Evolutionary conservation across 2,888 invertebrate species (phyloP).

Genomic region (Ormyrus thymus): DNA sequence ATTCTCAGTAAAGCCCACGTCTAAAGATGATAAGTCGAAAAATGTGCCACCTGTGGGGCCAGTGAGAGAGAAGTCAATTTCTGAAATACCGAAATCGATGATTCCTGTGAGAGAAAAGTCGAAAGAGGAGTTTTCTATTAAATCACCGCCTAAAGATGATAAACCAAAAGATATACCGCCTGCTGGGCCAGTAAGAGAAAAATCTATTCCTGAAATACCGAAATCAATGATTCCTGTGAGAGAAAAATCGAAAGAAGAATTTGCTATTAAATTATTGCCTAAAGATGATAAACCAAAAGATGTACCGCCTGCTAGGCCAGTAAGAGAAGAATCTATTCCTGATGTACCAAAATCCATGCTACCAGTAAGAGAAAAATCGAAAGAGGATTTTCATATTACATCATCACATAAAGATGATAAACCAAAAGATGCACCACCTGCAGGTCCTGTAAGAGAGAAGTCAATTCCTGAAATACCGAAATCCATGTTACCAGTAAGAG

Average conservation of each 20-base stretch:
- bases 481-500: background rate
- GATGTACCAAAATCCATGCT: background rate
- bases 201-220: constrained; percentile 20
- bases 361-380: constrained; percentile 21
- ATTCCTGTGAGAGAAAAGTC: too few relatives aligned
- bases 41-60: too few relatives aligned
- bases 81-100: too few relatives aligned
- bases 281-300: background rate
- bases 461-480: background rate
- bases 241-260: constrained; percentile 35
- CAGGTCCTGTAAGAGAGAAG: too few relatives aligned
- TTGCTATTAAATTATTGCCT: background rate
- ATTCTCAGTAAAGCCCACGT: too few relatives aligned
- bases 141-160: background rate
- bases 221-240: background rate
- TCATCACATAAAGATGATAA: background rate
- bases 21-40: too few relatives aligned
- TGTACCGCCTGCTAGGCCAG: background rate
- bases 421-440: background rate
- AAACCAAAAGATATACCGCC: constrained; percentile 5
- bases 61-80: too few relatives aligned
- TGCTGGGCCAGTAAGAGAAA: background rate
- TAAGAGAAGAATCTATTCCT: background rate
- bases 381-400: constrained; percentile 30
- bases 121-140: background rate